Conservation (phyloP, 2,888 invertebrate genomes). For the Notodonta ziczac region DNA sequence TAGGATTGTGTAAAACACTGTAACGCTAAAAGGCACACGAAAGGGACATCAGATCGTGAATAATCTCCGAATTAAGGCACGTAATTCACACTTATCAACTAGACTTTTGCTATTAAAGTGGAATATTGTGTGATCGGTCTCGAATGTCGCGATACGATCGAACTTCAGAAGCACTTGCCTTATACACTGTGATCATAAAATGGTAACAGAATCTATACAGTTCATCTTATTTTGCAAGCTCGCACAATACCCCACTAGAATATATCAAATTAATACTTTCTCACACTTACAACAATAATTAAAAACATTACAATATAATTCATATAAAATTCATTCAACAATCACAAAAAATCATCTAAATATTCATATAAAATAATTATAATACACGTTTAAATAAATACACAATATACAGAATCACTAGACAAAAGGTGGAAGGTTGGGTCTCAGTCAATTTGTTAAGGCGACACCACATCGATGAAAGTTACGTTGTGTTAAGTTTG, state of each 20-base stretch:
- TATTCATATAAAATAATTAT: slow-evolving; percentile 32
- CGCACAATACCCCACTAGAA: slow-evolving; percentile 22
- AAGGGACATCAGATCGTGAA: slow-evolving; percentile 66
- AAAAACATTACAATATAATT: slow-evolving; percentile 32
- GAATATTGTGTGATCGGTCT: neutral
- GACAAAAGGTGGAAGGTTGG: slow-evolving; percentile 45
- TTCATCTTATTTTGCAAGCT: neutral
- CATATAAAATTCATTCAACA: slow-evolving; percentile 46
- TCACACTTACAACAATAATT: slow-evolving; percentile 33
- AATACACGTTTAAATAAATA: slow-evolving; percentile 44
- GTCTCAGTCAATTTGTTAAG: slow-evolving; percentile 43
- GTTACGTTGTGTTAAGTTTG: neutral
- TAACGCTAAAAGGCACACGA: slow-evolving; percentile 65
- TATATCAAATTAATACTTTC: slow-evolving; percentile 45
- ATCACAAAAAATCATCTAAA: slow-evolving; percentile 36
- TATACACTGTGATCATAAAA: neutral
- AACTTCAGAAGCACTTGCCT: neutral
- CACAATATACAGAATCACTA: slow-evolving; percentile 49
- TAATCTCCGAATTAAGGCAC: slow-evolving; percentile 76
- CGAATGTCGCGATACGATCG: neutral
- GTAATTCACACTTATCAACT: slow-evolving; percentile 47
- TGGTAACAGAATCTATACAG: neutral
- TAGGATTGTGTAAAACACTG: slow-evolving; percentile 29
- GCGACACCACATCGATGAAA: neutral
- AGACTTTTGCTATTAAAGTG: slow-evolving; percentile 8